Percentiles rank a stretch among this genome's conserved stretches.
phyloP scores from a whole-genome alignment of 2,888 invertebrate genomes.

The Chloroclysta siterata region DNA sequence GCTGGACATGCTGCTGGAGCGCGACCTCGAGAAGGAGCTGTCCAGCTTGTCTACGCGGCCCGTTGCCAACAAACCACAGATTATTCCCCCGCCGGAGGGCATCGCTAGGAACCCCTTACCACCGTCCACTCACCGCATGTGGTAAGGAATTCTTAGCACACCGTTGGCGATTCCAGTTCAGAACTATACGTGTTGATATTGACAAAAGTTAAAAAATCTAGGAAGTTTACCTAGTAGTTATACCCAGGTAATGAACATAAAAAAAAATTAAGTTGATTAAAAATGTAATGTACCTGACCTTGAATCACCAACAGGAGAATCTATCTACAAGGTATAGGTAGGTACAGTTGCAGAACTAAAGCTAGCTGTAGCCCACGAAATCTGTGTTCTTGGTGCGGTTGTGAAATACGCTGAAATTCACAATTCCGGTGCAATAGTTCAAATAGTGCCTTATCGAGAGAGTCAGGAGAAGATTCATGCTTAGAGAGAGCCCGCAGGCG shows the following conservation, averaged over 20 bases:
- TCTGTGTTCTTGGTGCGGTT: conserved; percentile 65
- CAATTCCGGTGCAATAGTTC: conserved; percentile 58
- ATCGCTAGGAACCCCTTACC: conserved; percentile 29
- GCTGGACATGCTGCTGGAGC: conserved; percentile 99
- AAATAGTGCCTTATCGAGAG: conserved; percentile 45
- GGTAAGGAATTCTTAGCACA: conserved; percentile 30
- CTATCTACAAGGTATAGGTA: conserved; percentile 53
- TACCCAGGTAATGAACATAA: neutral
- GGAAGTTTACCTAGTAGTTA: neutral
- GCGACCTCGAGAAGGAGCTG: conserved; percentile 97
- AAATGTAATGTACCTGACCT: conserved; percentile 25
- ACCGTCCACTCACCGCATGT: conserved; percentile 3
- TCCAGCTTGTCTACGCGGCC: conserved; percentile 97
- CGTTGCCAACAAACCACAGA: conserved; percentile 69
- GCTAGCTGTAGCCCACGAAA: conserved; percentile 60
- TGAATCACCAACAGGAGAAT: conserved; percentile 38
- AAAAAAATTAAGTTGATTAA: neutral
- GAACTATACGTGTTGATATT: neutral
- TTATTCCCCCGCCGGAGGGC: conserved; percentile 58
- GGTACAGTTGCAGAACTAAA: conserved; percentile 61
- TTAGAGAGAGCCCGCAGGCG: conserved; percentile 46
- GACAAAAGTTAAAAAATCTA: neutral
- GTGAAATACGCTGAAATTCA: conserved; percentile 80
- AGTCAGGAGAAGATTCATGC: conserved; percentile 61
- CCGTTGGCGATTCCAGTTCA: conserved; percentile 30